Evolutionary conservation across 2,797 vertebrate species (phyloP).

Genomic region (Karalla daura): DNA sequence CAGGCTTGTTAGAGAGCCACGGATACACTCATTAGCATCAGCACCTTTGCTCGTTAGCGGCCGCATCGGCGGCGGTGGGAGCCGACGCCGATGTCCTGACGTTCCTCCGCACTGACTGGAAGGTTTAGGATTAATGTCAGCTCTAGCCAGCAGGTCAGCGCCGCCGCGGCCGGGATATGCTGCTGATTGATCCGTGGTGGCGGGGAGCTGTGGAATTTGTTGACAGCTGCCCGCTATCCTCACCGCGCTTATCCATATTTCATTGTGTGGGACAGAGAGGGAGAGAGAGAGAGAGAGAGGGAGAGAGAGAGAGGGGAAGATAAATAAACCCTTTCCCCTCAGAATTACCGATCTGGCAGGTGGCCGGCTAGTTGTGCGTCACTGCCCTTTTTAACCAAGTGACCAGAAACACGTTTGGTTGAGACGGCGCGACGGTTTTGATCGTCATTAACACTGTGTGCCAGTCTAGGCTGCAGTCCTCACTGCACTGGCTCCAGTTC

Average conservation of each 20-base stretch:
- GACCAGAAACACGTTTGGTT: constrained; percentile 1
- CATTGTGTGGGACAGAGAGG: constrained; percentile 45
- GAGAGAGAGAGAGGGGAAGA: no score
- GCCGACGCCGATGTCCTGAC: constrained; percentile 50
- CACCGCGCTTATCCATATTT: constrained; percentile 61
- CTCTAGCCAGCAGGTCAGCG: constrained; percentile 64
- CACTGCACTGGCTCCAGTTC: no score
- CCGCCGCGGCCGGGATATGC: constrained; percentile 60
- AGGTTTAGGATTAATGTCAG: constrained; percentile 80
- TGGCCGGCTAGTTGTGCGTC: constrained; percentile 54
- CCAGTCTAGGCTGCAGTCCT: no score
- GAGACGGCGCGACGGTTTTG: no score
- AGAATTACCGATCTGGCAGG: constrained; percentile 65
- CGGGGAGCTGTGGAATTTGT: constrained; percentile 67
- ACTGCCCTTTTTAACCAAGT: constrained; percentile 22
- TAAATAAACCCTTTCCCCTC: constrained; percentile 18
- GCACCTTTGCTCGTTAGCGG: constrained; percentile 78
- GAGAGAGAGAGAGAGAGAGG: no score
- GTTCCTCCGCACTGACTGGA: constrained; percentile 65
- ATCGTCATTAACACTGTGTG: no score
- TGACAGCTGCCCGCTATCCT: constrained; percentile 70
- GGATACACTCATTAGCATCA: constrained; percentile 77
- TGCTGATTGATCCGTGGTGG: constrained; percentile 71
- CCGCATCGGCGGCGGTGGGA: constrained; percentile 57
- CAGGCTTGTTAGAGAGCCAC: constrained; percentile 75